These are phyloP conservation scores for Antigone vipio DNA, from an alignment of 2,113 vertebrate genomes.

Conservation along the genomic window DNA sequence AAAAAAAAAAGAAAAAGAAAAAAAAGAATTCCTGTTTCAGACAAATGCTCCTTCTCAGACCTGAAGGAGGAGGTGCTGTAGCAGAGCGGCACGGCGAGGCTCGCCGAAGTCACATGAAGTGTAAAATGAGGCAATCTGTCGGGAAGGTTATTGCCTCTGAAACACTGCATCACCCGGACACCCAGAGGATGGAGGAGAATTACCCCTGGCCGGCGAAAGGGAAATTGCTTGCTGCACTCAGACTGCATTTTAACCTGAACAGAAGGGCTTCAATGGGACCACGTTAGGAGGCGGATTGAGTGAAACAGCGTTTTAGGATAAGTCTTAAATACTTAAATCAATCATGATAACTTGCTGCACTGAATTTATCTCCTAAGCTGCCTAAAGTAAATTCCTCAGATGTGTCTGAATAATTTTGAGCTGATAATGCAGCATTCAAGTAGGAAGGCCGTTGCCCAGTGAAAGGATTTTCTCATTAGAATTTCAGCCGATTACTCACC, in stretches of 20 bases:
- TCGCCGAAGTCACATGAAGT: neutral
- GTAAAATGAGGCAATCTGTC: neutral
- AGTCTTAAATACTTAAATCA: slow-evolving; percentile 53
- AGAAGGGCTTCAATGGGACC: neutral
- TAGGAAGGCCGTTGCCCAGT: slow-evolving; percentile 13
- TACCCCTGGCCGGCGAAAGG: neutral
- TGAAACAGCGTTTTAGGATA: neutral
- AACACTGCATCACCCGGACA: neutral
- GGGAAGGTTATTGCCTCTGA: neutral
- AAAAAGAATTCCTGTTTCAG: neutral
- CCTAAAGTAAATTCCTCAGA: slow-evolving; percentile 48
- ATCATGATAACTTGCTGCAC: neutral
- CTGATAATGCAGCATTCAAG: slow-evolving; percentile 23
- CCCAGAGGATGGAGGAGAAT: neutral
- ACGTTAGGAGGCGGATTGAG: neutral
- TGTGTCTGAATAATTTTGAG: slow-evolving; percentile 39
- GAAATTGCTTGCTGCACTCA: neutral
- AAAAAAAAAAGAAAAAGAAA: neutral
- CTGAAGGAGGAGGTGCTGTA: neutral
- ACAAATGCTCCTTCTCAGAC: neutral
- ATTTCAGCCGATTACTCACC: slow-evolving; percentile 25
- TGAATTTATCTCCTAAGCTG: slow-evolving; percentile 56
- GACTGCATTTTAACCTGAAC: neutral
- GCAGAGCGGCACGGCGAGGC: rapidly evolving
- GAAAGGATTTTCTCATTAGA: slow-evolving; percentile 37